Evolutionary conservation across 2,113 vertebrate species (phyloP), one percentile per base, ranked within the genome.

Genomic region (Heterocephalus glaber): DNA sequence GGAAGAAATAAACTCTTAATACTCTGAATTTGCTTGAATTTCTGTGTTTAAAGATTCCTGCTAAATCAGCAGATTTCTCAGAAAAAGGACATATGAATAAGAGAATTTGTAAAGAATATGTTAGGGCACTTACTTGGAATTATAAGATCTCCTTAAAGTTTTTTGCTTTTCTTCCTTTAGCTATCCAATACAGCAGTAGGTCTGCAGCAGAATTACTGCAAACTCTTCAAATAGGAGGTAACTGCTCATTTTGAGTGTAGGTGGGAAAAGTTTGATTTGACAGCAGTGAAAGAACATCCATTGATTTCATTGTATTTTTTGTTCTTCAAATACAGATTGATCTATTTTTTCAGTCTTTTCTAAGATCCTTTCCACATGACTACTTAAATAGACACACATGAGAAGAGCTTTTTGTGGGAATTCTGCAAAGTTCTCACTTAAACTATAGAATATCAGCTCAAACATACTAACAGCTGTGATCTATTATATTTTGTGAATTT

Each of bases 31-130:
- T 93, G 41, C 83, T 11, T 89, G 30, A 91, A 88, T 26, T 72
- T 92, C 54, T 94, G 56, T 86, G n/a, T 92, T 96, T 41, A 96
- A 76, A 83, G 72, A 89, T 93, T 56, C 11, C 74, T 80, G n/a
- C 79, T 81, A 54, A 1, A 38, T 81, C 90, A 95, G 52, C 33
- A 86, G 58, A 92, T n/a, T 35, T 20, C 8, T 54, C 33, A 79
- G 33, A 84, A 13, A 86, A 9, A 79, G 56, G 72, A 54, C 13
- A 35, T 83, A 24, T 38, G 61, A 87, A 35, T 44, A 3, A 94
- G n/a, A 16, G 41, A 80, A 85, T 89, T 33, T 49, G 11, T 63
- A 68, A 96, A 89, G 44, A 86, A 9, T 0, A 65, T 2, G 56
- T 58, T 83, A 86, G 72, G 13, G 0, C 52, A 90, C 82, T 47